phyloP scores from a whole-genome alignment of 2,113 vertebrate genomes.

The Gymnorhina tibicen region DNA sequence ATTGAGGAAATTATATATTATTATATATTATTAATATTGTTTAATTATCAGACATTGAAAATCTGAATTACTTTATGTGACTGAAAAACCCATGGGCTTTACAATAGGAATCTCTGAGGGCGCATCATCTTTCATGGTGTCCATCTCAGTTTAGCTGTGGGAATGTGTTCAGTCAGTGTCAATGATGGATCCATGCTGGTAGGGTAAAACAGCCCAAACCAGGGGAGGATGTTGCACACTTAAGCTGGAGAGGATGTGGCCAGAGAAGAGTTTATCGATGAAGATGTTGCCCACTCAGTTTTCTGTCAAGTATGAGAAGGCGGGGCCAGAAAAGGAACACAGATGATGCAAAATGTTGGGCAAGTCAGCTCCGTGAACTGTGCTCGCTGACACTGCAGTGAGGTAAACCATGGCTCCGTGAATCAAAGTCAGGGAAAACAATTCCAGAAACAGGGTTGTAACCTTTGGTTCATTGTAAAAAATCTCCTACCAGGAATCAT shows the following conservation, averaged over 20 bases:
- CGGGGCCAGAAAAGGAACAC: not conserved
- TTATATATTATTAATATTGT: too few species aligned
- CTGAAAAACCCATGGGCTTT: not conserved
- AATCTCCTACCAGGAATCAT: not conserved
- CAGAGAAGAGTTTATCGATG: not conserved
- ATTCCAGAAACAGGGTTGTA: not conserved
- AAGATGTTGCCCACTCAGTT: not conserved
- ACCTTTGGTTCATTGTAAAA: not conserved
- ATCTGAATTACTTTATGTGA: not conserved
- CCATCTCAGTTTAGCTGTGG: not conserved
- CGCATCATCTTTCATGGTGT: not conserved
- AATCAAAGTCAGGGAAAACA: not conserved
- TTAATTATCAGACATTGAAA: not conserved
- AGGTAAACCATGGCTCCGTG: not conserved
- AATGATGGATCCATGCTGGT: not conserved
- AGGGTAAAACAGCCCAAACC: not conserved
- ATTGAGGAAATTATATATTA: not conserved
- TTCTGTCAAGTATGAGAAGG: not conserved
- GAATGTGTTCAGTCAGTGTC: not conserved
- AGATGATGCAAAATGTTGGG: not conserved
- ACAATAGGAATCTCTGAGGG: not conserved
- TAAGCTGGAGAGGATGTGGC: not conserved
- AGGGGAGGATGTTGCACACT: not conserved
- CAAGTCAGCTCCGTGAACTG: not conserved
- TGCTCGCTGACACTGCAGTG: rapidly evolving